Evolutionary conservation across 2,113 vertebrate species (phyloP).

Genomic region (Bos indicus): DNA sequence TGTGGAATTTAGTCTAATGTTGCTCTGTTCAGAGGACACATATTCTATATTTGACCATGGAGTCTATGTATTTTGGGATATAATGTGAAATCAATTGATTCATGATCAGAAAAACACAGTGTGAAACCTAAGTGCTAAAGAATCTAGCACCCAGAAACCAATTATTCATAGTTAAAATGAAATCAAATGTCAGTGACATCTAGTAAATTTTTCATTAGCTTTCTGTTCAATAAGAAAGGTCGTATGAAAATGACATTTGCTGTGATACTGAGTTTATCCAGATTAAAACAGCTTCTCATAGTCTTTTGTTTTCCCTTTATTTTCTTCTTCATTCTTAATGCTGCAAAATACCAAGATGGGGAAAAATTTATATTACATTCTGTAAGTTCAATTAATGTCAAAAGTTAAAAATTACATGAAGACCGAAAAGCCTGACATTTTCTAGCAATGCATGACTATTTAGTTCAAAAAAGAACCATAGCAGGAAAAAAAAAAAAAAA

Average conservation of each 20-base stretch:
- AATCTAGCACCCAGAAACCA: not conserved
- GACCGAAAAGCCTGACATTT: conserved; percentile 19
- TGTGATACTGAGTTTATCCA: conserved; percentile 32
- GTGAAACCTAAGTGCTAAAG: not conserved
- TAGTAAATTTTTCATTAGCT: not conserved
- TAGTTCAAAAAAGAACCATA: conserved; percentile 29
- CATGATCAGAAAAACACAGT: not conserved
- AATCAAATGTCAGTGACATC: not conserved
- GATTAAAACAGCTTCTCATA: conserved; percentile 30
- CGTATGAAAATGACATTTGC: not conserved
- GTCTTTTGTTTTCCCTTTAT: conserved; percentile 52
- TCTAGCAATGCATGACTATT: not conserved
- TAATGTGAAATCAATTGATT: not conserved
- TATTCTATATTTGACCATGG: not conserved
- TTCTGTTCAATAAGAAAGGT: conserved; percentile 18
- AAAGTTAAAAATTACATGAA: not conserved
- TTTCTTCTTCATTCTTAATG: conserved; percentile 12
- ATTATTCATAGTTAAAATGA: not conserved
- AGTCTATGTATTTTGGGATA: not conserved
- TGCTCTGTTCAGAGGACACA: not conserved
- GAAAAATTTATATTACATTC: conserved; percentile 9
- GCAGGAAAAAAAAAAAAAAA: not conserved
- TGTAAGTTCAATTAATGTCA: conserved; percentile 45
- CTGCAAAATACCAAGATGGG: not conserved
- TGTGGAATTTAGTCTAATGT: not conserved